Percentiles rank a stretch among this genome's conserved stretches.
Evolutionary conservation across 2,888 invertebrate genomes (phyloP).

Genomic region (Caenorhabditis sinica): DNA sequence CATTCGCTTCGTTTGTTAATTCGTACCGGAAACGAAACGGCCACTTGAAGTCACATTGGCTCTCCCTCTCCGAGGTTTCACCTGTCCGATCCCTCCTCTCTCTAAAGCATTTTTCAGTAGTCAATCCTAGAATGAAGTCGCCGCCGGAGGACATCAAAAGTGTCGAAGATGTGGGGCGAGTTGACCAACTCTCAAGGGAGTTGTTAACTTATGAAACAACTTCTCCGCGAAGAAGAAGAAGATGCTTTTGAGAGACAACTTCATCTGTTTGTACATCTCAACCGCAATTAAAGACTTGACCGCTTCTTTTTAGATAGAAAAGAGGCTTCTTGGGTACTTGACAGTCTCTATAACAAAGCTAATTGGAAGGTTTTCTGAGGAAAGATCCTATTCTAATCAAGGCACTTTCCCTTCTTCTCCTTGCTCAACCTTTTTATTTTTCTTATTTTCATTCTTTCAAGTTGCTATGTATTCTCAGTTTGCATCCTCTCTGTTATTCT

Average conservation of each 20-base stretch:
- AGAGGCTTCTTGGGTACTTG: neutral
- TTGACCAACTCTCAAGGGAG: conserved; percentile 59
- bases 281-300: conserved; percentile 50
- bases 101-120: conserved; percentile 19
- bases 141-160: conserved; percentile 41
- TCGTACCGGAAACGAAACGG: conserved; percentile 51
- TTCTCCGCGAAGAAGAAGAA: conserved; percentile 32
- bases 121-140: conserved; percentile 35
- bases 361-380: conserved; percentile 13
- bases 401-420: conserved; percentile 18
- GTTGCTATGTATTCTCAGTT: neutral
- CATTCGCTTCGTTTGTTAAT: conserved; percentile 55
- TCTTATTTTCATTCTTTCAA: conserved; percentile 1
- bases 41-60: conserved; percentile 38
- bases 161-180: conserved; percentile 19
- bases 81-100: conserved; percentile 39
- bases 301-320: conserved; percentile 4
- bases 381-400: conserved; percentile 16
- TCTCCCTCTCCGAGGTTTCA: conserved; percentile 36
- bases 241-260: conserved; percentile 40
- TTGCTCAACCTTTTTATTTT: conserved; percentile 7
- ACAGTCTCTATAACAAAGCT: conserved; percentile 27
- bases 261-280: conserved; percentile 59
- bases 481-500: neutral
- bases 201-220: conserved; percentile 68